phyloP scores from a whole-genome alignment of 2,888 invertebrate species.

The Drepanosiphum platanoidis region DNA sequence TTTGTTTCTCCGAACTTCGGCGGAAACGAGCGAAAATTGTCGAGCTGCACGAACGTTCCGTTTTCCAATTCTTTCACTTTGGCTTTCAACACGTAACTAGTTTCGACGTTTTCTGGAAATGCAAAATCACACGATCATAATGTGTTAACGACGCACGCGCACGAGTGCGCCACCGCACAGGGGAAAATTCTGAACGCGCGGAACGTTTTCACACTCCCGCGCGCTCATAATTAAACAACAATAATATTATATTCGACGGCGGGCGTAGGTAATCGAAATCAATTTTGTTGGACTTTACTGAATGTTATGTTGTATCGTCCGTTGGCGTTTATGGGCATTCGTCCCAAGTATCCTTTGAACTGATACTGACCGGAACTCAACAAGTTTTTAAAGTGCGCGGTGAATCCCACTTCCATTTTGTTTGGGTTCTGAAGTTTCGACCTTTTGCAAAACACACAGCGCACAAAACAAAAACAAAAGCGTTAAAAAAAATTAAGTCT shows the following conservation, averaged over 20 bases:
- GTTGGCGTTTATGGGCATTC: constrained; percentile 40
- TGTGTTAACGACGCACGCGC: not conserved
- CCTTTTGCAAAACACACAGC: not conserved
- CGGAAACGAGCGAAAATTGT: constrained; percentile 30
- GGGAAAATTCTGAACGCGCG: no score
- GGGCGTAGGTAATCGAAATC: no score
- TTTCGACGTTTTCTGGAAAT: constrained; percentile 49
- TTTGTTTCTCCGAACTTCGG: constrained; percentile 54
- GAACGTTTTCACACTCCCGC: no score
- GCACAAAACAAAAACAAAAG: not conserved
- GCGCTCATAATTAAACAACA: no score
- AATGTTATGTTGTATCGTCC: constrained; percentile 53
- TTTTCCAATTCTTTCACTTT: constrained; percentile 33
- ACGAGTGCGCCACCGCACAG: no score
- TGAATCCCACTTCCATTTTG: constrained; percentile 45
- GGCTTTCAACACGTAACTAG: constrained; percentile 43
- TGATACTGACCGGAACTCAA: constrained; percentile 43
- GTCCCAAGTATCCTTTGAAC: constrained; percentile 54
- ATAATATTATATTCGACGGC: not conserved
- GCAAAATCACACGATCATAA: not conserved
- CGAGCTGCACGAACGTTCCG: constrained; percentile 30
- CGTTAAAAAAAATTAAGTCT: not conserved
- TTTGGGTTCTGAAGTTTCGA: constrained; percentile 52
- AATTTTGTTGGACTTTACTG: constrained; percentile 36
- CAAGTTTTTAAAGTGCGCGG: constrained; percentile 15